Conservation (phyloP, 2,113 vertebrate species). For the Plecotus auritus region DNA sequence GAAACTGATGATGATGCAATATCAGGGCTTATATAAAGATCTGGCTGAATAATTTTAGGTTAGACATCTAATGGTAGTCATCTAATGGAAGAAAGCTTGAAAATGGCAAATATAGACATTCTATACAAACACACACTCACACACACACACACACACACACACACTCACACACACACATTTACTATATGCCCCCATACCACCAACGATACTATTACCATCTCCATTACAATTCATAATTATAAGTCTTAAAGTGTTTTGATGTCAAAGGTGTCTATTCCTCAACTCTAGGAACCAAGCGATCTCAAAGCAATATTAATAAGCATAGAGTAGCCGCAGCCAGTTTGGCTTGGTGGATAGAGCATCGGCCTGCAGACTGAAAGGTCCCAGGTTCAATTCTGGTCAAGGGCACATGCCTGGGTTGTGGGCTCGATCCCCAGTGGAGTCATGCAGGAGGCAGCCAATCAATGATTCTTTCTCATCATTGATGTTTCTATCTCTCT, state of each 20-base stretch:
- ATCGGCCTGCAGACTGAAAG: too few relatives aligned
- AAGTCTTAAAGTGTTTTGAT: neutral
- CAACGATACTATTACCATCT: neutral
- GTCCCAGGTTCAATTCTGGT: too few relatives aligned
- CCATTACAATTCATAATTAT: neutral
- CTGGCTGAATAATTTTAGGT: neutral
- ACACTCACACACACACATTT: neutral
- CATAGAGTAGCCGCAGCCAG: neutral
- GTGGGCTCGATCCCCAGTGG: too few relatives aligned
- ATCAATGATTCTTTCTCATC: too few relatives aligned
- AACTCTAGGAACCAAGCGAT: neutral
- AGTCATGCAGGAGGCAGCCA: too few relatives aligned
- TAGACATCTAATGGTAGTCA: neutral
- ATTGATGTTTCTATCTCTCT: too few relatives aligned
- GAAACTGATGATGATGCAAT: neutral
- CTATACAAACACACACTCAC: neutral
- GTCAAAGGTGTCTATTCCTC: neutral
- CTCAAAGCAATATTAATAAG: neutral
- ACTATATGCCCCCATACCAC: fast-evolving
- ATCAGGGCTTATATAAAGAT: neutral
- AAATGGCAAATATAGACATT: neutral
- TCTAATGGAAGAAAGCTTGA: neutral
- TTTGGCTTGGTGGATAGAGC: too few relatives aligned
- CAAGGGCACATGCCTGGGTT: too few relatives aligned
- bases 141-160: neutral